Base-by-base conservation (phyloP, 2,113 vertebrate genomes). In the Gasterosteus nipponicus region DNA sequence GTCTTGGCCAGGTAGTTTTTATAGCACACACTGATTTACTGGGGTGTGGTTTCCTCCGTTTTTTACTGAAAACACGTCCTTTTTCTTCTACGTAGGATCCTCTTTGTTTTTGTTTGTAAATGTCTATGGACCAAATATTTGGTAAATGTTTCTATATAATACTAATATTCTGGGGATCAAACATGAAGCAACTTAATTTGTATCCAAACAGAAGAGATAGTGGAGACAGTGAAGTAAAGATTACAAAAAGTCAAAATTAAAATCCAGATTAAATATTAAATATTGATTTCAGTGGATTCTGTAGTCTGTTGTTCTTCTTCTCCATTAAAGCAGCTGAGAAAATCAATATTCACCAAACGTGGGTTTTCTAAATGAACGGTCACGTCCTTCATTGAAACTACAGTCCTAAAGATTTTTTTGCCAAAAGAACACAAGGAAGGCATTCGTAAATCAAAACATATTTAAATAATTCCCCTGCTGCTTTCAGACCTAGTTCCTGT, bases 161-260 rank as follows among this genome's bases (percentile, higher is more conserved):
- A 65, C 31, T 54, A 11, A 54, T 18, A 22, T 22, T 35, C 0
- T n/a, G 35, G 9, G 19, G 62, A 56, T 47, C 18, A 31, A 71
- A 60, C 31, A 9, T 9, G 16, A 81, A 47, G 38, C n/a, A 61
- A 38, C 54, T 12, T 8, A 18, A 19, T 65, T 18, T 41, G 22
- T 11, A 38, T 31, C 29, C 6, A 53, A 46, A 65, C 38, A 65
- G 26, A 49, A 47, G 49, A 47, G 38, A 31, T 39, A 42, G 38
- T 29, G 18, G 7, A 44, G 54, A 46, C 18, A 35, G 19, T 51
- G 12, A 35, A 35, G 3, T 18, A 51, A 29, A 19, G 60, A 62
- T 12, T n/a, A 62, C 41, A 51, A 64, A 70, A 71, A 58, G 39
- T 35, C 47, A 7, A 58, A 51, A 70, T 44, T 29, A 54, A 33